Conservation (phyloP, 2,797 vertebrate genomes). For the Crocodylus rhombifer region DNA sequence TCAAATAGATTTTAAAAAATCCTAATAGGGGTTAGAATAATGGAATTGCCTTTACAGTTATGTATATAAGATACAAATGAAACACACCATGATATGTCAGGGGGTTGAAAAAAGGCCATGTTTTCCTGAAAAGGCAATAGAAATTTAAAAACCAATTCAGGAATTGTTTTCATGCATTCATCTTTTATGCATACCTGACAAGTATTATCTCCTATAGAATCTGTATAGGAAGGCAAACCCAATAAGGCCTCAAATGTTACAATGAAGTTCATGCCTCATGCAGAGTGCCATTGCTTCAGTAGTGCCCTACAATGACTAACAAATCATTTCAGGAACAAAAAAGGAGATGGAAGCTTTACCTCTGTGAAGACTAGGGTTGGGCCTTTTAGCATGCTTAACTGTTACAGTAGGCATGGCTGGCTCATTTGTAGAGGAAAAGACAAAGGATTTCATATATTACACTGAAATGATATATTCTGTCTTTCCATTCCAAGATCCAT, state of each 20-base stretch:
- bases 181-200: neutral
- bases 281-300: neutral
- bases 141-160: neutral
- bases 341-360: neutral
- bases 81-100: neutral
- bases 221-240: neutral
- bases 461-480: neutral
- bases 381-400: neutral
- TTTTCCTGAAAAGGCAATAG: neutral
- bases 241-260: neutral
- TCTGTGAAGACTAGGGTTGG: neutral
- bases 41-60: neutral
- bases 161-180: neutral
- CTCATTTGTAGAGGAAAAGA: neutral
- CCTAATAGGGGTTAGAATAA: neutral
- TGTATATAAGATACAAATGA: constrained; percentile 19
- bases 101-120: neutral
- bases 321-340: neutral
- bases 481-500: neutral
- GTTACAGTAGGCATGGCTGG: neutral
- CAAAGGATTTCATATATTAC: neutral
- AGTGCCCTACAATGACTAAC: neutral
- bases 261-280: neutral
- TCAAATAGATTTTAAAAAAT: neutral
- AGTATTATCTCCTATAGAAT: neutral